phyloP scores from a whole-genome alignment of 1,140 invertebrate genomes.

The Cotesia typhae region DNA sequence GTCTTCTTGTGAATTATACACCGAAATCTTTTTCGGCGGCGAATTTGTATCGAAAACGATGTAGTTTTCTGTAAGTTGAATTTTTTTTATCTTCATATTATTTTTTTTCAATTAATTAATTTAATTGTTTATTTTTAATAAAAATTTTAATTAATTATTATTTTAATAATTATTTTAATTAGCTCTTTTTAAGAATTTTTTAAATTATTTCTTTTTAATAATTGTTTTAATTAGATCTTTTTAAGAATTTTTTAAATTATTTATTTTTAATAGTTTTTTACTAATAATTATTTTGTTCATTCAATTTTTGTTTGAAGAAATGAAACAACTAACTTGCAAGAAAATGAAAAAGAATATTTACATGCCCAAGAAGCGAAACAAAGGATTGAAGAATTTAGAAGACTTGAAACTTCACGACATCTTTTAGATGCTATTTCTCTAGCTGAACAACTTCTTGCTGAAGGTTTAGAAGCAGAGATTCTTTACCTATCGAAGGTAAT shows the following conservation, averaged over 20 bases:
- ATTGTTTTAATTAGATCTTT: no score
- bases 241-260: no score
- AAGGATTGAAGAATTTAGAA: constrained; percentile 57
- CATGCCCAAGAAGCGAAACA: constrained; percentile 52
- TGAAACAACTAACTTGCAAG: background rate
- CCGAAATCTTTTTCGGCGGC: constrained; percentile 43
- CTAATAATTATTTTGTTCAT: no score
- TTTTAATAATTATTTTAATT: no score
- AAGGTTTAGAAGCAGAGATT: constrained; percentile 75
- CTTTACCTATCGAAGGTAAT: constrained; percentile 72
- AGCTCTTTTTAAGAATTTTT: no score
- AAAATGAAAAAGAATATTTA: constrained; percentile 36
- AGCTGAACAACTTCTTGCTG: constrained; percentile 70
- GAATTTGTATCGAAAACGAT: constrained; percentile 24
- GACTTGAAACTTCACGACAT: constrained; percentile 54
- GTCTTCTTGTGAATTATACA: constrained; percentile 52
- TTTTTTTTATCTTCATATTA: background rate
- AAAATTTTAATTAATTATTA: no score
- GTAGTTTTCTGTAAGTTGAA: background rate
- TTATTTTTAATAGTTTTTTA: no score
- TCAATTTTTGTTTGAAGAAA: no score
- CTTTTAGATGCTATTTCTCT: constrained; percentile 69
- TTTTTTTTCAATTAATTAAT: no score
- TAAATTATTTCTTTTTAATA: no score
- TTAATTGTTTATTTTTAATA: no score